Evolutionary conservation across 23 tunicate genomes (phyloP).

Genomic region (Botrylloides violaceus): DNA sequence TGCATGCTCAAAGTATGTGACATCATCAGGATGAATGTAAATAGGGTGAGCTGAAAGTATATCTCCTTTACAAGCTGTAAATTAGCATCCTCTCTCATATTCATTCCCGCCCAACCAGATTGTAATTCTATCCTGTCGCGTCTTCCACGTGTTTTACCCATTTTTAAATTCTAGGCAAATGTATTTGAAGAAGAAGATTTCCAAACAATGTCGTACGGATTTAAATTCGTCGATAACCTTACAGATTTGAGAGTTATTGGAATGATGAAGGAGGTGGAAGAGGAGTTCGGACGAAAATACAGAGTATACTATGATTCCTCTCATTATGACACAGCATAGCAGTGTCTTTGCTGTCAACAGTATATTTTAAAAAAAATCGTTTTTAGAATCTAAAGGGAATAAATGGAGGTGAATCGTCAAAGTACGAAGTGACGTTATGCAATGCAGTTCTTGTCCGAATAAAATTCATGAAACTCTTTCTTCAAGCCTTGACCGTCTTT

Average conservation of each 20-base stretch:
- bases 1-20: constrained; percentile 73
- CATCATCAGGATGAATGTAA: constrained; percentile 52
- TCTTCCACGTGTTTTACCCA: background rate
- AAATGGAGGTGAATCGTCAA: background rate
- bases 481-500: constrained; percentile 42
- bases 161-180: constrained; percentile 41
- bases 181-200: constrained; percentile 96
- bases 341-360: no score
- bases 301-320: no score
- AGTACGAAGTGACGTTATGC: constrained; percentile 11
- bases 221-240: constrained; percentile 47
- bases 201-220: constrained; percentile 67
- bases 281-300: constrained; percentile 40
- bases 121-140: background rate
- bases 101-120: background rate
- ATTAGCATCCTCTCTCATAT: background rate
- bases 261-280: constrained; percentile 80
- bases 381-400: constrained; percentile 10
- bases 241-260: constrained; percentile 56
- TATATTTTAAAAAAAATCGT: no score
- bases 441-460: constrained; percentile 60
- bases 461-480: constrained; percentile 51
- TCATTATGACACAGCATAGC: no score
- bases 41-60: constrained; percentile 26
- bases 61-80: background rate